A percentile compares a stretch with the other conserved stretches of the same genome.
phyloP scores from a whole-genome alignment of 2,797 vertebrate genomes.

The Orestias chungarensis region DNA sequence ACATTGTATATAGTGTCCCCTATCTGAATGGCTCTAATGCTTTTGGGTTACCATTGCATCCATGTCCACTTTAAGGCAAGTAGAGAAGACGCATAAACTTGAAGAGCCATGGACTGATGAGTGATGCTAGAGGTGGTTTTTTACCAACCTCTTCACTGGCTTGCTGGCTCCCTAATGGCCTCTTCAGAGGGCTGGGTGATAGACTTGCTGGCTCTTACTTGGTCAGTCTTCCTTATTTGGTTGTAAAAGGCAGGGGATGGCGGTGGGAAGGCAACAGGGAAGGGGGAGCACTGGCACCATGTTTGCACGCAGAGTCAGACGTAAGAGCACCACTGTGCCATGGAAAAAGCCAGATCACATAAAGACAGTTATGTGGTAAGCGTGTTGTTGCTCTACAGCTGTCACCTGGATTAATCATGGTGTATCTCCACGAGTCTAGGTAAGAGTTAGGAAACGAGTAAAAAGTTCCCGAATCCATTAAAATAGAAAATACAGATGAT shows the following conservation, averaged over 20 bases:
- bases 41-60: constrained; percentile 37
- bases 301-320: constrained; percentile 69
- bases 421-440: constrained; percentile 46
- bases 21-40: constrained; percentile 41
- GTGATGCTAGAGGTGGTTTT: constrained; percentile 77
- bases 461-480: constrained; percentile 29
- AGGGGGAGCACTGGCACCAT: constrained; percentile 42
- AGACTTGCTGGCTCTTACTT: constrained; percentile 64
- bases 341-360: constrained; percentile 71
- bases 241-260: constrained; percentile 40
- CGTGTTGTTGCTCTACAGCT: constrained; percentile 37
- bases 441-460: constrained; percentile 23
- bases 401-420: constrained; percentile 41
- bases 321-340: constrained; percentile 61
- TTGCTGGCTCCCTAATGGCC: constrained; percentile 71
- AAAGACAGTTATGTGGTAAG: constrained; percentile 59
- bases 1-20: constrained; percentile 31
- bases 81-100: constrained; percentile 25
- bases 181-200: constrained; percentile 66
- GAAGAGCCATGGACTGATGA: constrained; percentile 57
- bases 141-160: constrained; percentile 60
- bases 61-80: constrained; percentile 39
- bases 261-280: constrained; percentile 28
- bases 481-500: constrained; percentile 55
- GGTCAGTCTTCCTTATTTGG: constrained; percentile 72